Base-by-base conservation (phyloP, 2,797 vertebrate genomes). In the Sebastes vulpes region DNA sequence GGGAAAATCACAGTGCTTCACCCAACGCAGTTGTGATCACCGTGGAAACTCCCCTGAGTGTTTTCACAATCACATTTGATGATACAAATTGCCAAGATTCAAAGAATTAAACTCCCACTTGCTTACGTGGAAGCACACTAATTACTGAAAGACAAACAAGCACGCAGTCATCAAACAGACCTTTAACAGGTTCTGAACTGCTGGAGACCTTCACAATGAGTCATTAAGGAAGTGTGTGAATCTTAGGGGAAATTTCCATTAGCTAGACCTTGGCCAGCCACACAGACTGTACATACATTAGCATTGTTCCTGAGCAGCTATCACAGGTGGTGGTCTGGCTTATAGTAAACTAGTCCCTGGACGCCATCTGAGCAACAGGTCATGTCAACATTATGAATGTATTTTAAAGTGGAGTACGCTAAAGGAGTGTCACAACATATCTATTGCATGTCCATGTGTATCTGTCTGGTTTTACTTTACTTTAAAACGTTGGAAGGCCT, bases 391-490 rank as follows among this genome's bases (percentile, higher is more conserved):
- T 38, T 42, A 28, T 53, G 48, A 76, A 74, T 79, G 65, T 42
- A 77, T 79, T 85, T 82, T 32, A 81, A 86, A 81, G 75, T 50
- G 54, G 35, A 82, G 73, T 1, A 57, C 1, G 23, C 67, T 59
- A 79, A 75, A 72, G 57, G 57, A 84, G 65, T 85, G 75, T 86
- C 77, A 61, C 50, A 67, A 64, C 54, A 57, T 18, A 56, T 75
- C 26, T 69, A 35, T 29, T 42, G 53, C 14, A 21, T 42, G 60
- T 68, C 48, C 69, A 4, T 42, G 46, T 72, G 70, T 69, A 65
- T 83, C 68, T 82, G 89, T 81, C 79, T 86, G 84, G 66, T 81
- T 85, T 81, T 64, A 89, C 75, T 89, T 91, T 59, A 61, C 60
- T 67, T 58, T 79, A 79, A 74, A 68, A 84, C 23, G 67, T 57